Base-by-base conservation (phyloP, 2,797 vertebrate genomes). In the Aeoliscus strigatus region DNA sequence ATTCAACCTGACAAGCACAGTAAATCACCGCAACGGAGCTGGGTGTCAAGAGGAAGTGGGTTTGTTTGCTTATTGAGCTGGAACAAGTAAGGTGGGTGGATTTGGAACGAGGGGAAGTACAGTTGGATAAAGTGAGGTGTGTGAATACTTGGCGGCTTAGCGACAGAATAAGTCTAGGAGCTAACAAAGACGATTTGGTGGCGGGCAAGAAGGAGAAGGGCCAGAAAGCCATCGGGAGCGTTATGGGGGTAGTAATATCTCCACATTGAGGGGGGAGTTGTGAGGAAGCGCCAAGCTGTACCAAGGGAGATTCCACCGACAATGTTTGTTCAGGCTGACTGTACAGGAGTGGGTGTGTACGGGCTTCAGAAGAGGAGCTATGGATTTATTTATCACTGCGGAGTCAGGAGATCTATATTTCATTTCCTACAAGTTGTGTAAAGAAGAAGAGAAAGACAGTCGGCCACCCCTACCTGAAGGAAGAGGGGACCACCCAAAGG, bases 1-100 rank as follows among this genome's bases (percentile, higher is more conserved):
- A 84, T 75, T 70, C 75, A 61, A 82, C 75, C 78, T 57, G 83
- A 87, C 81, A 86, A 83, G 73, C 80, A 72, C 51, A 54, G 80
- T 81, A 75, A 87, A 85, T 81, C 79, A 72, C 70, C 58, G 53
- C 63, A 46, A 78, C 80, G 25, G 51, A 70, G 66, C 57, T 2
- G 52, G 35, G 57, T 74, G 75, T 79, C 61, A 66, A 51, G 60
- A 76, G 75, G 77, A 84, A 81, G 71, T 58, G 61, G 49, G 57
- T 70, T 74, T 80, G 73, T 82, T 82, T 79, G 79, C 65, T 77
- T 70, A 79, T 74, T 77, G 74, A 77, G 60, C 68, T 38, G 34
- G 14, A 51, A 67, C 41, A 13, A 24, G 62, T 50, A 29, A 59
- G 64, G 44, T 36, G 62, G 66, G 62, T 52, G 77, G 72, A 37